Percentiles rank a stretch among this genome's conserved stretches.
Evolutionary conservation across 1,140 invertebrate species (phyloP).

Genomic region (Drosophila bocqueti): DNA sequence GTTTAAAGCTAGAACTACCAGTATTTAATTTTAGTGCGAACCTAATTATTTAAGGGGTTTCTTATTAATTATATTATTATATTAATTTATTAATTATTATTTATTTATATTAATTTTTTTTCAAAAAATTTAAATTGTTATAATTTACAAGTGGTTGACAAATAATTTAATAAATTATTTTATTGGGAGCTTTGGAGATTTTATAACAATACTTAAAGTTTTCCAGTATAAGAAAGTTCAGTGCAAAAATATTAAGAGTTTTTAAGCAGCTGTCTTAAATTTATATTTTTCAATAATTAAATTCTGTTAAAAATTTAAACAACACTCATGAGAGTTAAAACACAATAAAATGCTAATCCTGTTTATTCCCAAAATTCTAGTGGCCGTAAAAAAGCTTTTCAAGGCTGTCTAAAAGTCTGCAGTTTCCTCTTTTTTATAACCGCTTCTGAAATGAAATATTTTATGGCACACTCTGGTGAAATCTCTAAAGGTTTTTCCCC

Average conservation of each 20-base stretch:
- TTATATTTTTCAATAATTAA: neutral
- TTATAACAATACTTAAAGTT: too few species aligned
- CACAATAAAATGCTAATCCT: neutral
- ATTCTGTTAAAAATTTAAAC: neutral
- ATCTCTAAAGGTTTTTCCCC: neutral
- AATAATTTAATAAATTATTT: too few species aligned
- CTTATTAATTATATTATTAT: too few species aligned
- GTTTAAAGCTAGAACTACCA: neutral
- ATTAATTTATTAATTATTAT: too few species aligned
- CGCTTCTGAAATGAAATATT: slow-evolving; percentile 3
- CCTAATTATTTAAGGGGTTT: too few species aligned
- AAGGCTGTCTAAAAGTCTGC: neutral
- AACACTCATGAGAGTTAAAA: neutral
- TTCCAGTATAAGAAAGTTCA: too few species aligned
- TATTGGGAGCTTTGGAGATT: too few species aligned
- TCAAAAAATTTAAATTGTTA: too few species aligned
- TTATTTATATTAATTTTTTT: too few species aligned
- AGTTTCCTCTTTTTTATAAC: neutral
- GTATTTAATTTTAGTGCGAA: neutral
- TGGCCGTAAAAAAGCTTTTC: neutral
- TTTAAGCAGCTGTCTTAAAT: neutral
- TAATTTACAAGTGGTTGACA: too few species aligned
- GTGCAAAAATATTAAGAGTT: too few species aligned
- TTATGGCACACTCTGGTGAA: slow-evolving; percentile 1
- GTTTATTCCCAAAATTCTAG: neutral